phyloP scores from a whole-genome alignment of 2,113 vertebrate species.

The Buteo buteo region DNA sequence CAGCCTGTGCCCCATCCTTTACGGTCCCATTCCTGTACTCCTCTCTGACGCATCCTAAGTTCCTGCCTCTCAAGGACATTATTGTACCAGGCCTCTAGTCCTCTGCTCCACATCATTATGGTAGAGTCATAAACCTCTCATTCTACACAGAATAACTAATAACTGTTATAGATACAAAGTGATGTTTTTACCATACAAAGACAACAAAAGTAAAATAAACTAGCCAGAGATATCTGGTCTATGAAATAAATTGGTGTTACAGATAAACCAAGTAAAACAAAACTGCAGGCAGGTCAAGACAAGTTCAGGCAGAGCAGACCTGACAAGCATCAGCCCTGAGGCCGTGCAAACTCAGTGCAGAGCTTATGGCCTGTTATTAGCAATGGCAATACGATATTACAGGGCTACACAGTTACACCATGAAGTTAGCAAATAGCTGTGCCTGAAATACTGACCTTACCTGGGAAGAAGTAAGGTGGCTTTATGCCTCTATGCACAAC shows the following conservation, averaged over 20 bases:
- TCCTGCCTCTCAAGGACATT: neutral
- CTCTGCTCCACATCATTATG: neutral
- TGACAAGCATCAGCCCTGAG: neutral
- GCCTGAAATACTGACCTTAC: neutral
- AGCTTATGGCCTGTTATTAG: neutral
- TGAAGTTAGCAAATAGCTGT: neutral
- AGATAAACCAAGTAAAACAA: neutral
- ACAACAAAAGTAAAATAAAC: neutral
- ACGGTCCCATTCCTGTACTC: neutral
- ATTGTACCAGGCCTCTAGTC: neutral
- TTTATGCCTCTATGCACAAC: neutral
- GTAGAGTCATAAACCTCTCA: neutral
- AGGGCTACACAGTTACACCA: neutral
- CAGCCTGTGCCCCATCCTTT: neutral
- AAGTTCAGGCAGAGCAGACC: neutral
- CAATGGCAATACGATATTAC: neutral
- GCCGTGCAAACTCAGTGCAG: neutral
- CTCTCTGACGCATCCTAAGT: accelerated
- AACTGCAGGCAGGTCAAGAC: neutral
- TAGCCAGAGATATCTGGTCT: neutral
- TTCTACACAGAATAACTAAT: neutral
- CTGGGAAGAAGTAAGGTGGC: neutral
- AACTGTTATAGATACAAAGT: neutral
- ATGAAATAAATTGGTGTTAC: neutral
- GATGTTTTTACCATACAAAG: neutral